phyloP scores from a whole-genome alignment of 2,888 invertebrate genomes.

The Rhimphoctona megacephalus region DNA sequence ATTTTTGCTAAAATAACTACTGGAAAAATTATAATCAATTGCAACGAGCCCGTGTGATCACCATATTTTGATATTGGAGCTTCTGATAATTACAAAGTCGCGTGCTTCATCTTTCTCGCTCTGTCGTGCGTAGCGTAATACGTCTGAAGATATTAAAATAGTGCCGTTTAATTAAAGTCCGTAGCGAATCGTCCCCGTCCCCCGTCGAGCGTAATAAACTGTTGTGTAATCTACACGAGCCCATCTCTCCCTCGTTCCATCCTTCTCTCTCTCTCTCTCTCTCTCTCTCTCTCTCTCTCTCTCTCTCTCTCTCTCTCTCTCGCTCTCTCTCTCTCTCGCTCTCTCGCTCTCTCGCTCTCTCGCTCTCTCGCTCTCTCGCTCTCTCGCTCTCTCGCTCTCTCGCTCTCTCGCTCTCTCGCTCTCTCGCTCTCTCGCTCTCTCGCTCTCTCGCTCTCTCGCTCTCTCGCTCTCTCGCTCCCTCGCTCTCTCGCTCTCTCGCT shows the following conservation, averaged over 20 bases:
- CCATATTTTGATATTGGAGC: constrained; percentile 38
- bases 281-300: constrained; percentile 21
- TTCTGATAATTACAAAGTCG: constrained; percentile 62
- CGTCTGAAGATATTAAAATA: constrained; percentile 73
- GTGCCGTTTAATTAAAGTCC: constrained; percentile 75
- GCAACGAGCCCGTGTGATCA: constrained; percentile 6
- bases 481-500: constrained; percentile 33
- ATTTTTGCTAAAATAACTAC: not conserved
- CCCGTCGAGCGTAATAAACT: constrained; percentile 67
- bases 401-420: constrained; percentile 19
- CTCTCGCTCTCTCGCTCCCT: constrained; percentile 17
- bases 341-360: constrained; percentile 29
- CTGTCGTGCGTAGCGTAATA: constrained; percentile 51
- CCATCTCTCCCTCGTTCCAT: constrained; percentile 46
- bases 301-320: constrained; percentile 34
- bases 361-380: constrained; percentile 29
- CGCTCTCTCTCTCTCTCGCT: constrained; percentile 20
- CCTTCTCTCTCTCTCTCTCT: constrained; percentile 10
- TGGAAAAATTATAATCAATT: not conserved
- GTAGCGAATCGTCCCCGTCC: constrained; percentile 58
- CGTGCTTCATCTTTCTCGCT: constrained; percentile 20
- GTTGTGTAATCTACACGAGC: constrained; percentile 68
- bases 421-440: constrained; percentile 27
- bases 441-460: constrained; percentile 29
- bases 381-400: constrained; percentile 27